phyloP scores from a whole-genome alignment of 2,797 vertebrate species.

The Eulemur mongoz region DNA sequence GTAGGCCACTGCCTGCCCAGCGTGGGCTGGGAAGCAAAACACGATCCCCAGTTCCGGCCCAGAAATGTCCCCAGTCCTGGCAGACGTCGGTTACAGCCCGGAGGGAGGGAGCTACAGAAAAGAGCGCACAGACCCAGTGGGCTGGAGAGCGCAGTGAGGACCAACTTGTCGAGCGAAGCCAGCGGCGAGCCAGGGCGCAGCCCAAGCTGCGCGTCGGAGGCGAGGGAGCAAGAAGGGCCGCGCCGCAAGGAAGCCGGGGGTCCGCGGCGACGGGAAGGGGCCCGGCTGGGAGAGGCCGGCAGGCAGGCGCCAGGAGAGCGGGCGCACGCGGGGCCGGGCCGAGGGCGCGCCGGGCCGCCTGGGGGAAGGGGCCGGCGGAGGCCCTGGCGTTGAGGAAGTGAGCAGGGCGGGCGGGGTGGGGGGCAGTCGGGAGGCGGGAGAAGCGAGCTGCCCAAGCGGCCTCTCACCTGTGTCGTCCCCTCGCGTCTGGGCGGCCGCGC shows the following conservation, averaged over 20 bases:
- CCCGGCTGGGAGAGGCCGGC: conserved; percentile 57
- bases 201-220: neutral
- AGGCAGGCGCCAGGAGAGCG: conserved; percentile 69
- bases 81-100: neutral
- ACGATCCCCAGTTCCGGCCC: neutral
- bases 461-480: conserved; percentile 98
- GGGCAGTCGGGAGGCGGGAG: conserved; percentile 63
- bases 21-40: neutral
- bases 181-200: neutral
- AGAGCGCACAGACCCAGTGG: neutral
- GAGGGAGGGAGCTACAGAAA: neutral
- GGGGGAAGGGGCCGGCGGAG: conserved; percentile 65
- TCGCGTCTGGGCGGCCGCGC: conserved; percentile 93
- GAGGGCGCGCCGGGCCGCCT: conserved; percentile 61
- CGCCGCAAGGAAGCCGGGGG: conserved; percentile 22
- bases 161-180: neutral
- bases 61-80: neutral
- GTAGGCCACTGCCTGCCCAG: conserved; percentile 62
- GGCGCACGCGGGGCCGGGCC: conserved; percentile 58
- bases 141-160: neutral
- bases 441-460: conserved; percentile 60
- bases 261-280: conserved; percentile 42
- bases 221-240: neutral
- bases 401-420: conserved; percentile 52
- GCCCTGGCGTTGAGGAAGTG: conserved; percentile 63